Evolutionary conservation across 2,113 vertebrate genomes (phyloP).

Genomic region (Aegotheles bennettii): DNA sequence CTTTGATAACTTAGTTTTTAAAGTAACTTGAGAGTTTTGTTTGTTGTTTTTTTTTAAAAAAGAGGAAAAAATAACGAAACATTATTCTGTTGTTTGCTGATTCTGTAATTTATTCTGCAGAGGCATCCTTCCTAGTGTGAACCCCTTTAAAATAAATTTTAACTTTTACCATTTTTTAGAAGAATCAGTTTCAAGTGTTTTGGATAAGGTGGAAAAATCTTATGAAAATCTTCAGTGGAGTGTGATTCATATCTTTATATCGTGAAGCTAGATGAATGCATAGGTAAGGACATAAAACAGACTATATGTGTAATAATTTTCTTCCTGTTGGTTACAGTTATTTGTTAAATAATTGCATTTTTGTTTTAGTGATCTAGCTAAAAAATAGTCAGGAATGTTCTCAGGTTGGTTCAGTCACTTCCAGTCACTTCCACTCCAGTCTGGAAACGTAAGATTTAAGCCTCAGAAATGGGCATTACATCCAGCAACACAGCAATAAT

Average conservation of each 20-base stretch:
- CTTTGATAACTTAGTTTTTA: not conserved
- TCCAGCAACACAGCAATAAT: not conserved
- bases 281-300: not conserved
- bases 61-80: not conserved
- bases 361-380: not conserved
- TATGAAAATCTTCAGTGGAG: not conserved
- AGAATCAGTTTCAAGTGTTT: not conserved
- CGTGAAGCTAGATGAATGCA: not conserved
- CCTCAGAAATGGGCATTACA: not conserved
- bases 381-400: not conserved
- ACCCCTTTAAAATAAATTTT: not conserved
- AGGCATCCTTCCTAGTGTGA: not conserved
- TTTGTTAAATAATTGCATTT: not conserved
- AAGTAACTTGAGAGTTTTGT: not conserved
- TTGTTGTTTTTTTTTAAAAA: not conserved
- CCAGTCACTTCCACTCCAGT: not conserved
- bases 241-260: not conserved
- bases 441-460: not conserved
- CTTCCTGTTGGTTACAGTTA: not conserved
- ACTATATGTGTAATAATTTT: not conserved
- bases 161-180: not conserved
- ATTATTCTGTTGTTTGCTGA: not conserved
- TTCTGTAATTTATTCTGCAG: not conserved
- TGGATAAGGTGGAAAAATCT: not conserved
- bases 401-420: not conserved